Evolutionary conservation across 2,888 invertebrate genomes (phyloP).

Genomic region (Thereva unica): DNA sequence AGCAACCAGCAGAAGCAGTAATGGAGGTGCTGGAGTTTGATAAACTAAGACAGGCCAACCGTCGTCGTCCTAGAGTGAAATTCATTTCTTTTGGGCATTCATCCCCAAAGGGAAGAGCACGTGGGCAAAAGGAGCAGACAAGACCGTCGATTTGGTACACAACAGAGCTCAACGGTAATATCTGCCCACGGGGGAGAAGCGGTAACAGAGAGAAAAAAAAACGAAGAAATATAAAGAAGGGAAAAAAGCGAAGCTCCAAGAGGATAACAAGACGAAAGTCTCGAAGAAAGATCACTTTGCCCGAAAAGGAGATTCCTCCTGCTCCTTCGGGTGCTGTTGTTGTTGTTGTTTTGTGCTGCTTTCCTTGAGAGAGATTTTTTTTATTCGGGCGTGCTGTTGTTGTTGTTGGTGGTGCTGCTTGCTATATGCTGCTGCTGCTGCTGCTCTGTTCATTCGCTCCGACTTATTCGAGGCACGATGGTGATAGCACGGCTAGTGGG

Average conservation of each 20-base stretch:
- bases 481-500: conserved; percentile 8
- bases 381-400: conserved; percentile 8
- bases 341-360: conserved; percentile 30
- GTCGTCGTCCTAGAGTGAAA: conserved; percentile 28
- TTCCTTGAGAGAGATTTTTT: conserved; percentile 20
- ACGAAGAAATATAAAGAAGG: conserved; percentile 11
- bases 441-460: conserved; percentile 19
- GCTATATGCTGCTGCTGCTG: conserved; percentile 2
- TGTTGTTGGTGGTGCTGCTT: conserved; percentile 4
- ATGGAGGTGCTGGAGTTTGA: conserved; percentile 38
- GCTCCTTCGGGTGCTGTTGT: conserved; percentile 36
- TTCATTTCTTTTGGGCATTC: conserved; percentile 39
- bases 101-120: conserved; percentile 32
- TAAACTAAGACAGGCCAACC: conserved; percentile 39
- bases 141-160: conserved; percentile 33
- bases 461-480: conserved; percentile 11
- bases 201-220: conserved; percentile 21
- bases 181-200: conserved; percentile 37
- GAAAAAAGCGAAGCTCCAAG: conserved; percentile 34
- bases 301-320: conserved; percentile 36
- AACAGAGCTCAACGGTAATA: conserved; percentile 29
- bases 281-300: conserved; percentile 40
- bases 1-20: conserved; percentile 3
- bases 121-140: conserved; percentile 32
- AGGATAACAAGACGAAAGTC: conserved; percentile 40